Evolutionary conservation across 2,888 invertebrate genomes (phyloP).

Genomic region (Apamea anceps): DNA sequence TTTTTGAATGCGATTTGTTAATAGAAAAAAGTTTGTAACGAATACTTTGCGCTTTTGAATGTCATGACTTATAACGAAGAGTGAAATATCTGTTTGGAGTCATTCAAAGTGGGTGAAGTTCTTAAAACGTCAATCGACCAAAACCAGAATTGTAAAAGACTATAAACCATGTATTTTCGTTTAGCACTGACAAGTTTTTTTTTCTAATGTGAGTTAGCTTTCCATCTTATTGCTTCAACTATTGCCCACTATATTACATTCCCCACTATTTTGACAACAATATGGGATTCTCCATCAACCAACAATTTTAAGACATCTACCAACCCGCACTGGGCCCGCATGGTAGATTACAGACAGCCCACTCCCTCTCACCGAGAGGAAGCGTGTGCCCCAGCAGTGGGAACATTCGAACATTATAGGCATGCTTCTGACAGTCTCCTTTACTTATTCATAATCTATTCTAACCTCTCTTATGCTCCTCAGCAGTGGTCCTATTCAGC

Average conservation of each 20-base stretch:
- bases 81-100: neutral
- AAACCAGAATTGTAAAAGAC: neutral
- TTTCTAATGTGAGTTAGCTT: neutral
- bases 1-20: slow-evolving; percentile 17
- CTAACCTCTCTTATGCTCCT: slow-evolving; percentile 94
- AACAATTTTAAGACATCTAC: neutral
- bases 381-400: too few relatives aligned
- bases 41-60: slow-evolving; percentile 18
- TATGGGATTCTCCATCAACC: neutral
- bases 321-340: neutral
- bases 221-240: neutral
- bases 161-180: too few relatives aligned
- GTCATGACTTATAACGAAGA: neutral
- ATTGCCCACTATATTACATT: neutral
- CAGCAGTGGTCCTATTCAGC: slow-evolving; percentile 91
- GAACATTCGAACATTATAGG: neutral
- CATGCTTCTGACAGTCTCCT: neutral
- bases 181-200: neutral
- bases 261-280: neutral
- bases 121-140: neutral
- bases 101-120: neutral
- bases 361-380: neutral
- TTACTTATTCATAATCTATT: slow-evolving; percentile 24
- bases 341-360: neutral
- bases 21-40: slow-evolving; percentile 15